phyloP scores from a whole-genome alignment of 92 coral and sea anemone genomes.

The Actinostola sp. region DNA sequence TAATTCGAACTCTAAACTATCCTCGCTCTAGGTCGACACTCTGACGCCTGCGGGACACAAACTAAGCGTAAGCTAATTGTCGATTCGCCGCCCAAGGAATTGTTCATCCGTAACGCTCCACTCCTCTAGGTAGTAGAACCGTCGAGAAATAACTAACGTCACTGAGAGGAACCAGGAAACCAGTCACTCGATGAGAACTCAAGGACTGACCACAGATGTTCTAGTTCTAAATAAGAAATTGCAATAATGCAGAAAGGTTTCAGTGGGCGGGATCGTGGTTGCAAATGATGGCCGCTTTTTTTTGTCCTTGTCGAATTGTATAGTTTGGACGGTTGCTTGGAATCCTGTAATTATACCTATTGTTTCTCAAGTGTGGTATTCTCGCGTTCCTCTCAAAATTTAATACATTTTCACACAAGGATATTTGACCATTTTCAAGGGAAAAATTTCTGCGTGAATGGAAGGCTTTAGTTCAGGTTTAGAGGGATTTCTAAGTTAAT shows the following conservation, averaged over 20 bases:
- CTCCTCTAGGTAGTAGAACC: background rate
- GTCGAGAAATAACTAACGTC: background rate
- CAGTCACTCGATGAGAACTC: slow-evolving; percentile 19
- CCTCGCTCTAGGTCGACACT: slow-evolving; percentile 22
- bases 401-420: slow-evolving; percentile 49
- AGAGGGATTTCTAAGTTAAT: background rate
- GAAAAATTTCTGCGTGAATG: background rate
- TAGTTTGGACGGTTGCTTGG: slow-evolving; percentile 48
- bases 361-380: slow-evolving; percentile 62
- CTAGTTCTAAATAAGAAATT: slow-evolving; percentile 17
- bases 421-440: slow-evolving; percentile 2
- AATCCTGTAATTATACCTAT: slow-evolving; percentile 63
- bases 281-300: slow-evolving; percentile 33
- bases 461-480: background rate
- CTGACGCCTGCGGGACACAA: slow-evolving; percentile 33
- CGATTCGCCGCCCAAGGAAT: background rate
- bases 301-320: slow-evolving; percentile 37
- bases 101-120: background rate
- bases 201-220: slow-evolving; percentile 40
- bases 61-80: background rate
- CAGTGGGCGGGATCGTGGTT: slow-evolving; percentile 58
- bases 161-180: background rate
- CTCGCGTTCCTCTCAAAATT: slow-evolving; percentile 63
- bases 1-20: background rate
- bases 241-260: slow-evolving; percentile 9